These are phyloP conservation scores for Lepidurus arcticus DNA, from an alignment of 1,140 invertebrate genomes.

Conservation along the genomic window DNA sequence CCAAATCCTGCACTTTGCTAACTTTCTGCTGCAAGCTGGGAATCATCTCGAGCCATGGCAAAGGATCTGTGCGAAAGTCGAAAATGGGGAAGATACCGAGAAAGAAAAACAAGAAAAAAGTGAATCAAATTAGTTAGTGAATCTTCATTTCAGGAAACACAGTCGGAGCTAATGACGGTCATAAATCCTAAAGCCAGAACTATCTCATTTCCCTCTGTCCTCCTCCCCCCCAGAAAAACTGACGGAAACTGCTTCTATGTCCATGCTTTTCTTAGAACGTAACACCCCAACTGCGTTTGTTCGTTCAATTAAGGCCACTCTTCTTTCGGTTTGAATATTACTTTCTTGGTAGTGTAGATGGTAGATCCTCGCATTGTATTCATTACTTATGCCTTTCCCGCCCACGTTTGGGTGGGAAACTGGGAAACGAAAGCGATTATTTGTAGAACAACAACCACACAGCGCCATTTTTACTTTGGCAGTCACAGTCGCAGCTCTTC, in stretches of 20 bases:
- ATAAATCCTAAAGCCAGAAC: constrained; percentile 19
- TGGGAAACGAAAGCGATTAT: no score
- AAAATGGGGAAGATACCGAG: background rate
- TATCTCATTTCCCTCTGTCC: background rate
- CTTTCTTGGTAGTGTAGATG: background rate
- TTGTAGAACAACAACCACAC: no score
- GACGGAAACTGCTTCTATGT: background rate
- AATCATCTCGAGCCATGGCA: constrained; percentile 48
- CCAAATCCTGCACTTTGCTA: constrained; percentile 48
- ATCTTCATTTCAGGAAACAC: background rate
- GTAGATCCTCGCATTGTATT: background rate
- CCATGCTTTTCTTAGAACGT: background rate
- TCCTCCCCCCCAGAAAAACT: background rate
- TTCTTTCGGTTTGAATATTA: background rate
- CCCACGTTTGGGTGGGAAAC: no score
- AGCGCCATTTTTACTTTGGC: no score
- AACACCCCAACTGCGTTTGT: background rate
- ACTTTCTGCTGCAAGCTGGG: constrained; percentile 48
- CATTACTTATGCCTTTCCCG: background rate
- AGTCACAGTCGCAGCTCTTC: no score
- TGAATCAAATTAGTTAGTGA: background rate
- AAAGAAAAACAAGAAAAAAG: background rate
- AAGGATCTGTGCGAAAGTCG: constrained; percentile 45
- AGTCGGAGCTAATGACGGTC: background rate
- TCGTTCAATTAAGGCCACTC: background rate